Evolutionary conservation across 2,888 invertebrate genomes (phyloP).

Genomic region (Ormyrus thymus): DNA sequence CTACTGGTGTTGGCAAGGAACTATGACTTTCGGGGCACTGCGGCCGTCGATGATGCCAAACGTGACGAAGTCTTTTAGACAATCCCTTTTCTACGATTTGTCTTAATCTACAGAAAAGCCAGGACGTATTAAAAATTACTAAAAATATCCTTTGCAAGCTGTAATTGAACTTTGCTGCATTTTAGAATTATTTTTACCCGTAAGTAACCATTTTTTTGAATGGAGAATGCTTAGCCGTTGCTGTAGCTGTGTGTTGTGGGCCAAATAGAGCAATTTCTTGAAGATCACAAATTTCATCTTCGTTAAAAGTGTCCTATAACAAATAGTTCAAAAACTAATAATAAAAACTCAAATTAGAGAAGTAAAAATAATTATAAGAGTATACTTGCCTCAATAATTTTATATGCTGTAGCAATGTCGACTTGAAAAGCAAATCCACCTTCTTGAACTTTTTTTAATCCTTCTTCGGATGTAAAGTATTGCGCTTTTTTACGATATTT

Average conservation of each 20-base stretch:
- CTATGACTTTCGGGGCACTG: constrained; percentile 65
- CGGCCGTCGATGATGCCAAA: constrained; percentile 64
- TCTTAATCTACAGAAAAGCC: constrained; percentile 58
- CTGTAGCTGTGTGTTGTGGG: constrained; percentile 59
- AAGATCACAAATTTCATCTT: constrained; percentile 82
- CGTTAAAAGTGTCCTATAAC: constrained; percentile 77
- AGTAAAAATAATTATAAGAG: no score
- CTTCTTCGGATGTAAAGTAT: constrained; percentile 76
- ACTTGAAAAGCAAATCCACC: constrained; percentile 85
- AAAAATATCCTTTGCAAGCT: no score
- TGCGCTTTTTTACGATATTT: constrained; percentile 60
- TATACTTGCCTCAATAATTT: constrained; percentile 77
- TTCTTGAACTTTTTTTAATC: constrained; percentile 78
- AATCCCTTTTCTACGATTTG: constrained; percentile 63
- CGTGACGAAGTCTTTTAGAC: constrained; percentile 57
- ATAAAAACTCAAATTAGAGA: background rate
- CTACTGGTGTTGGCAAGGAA: constrained; percentile 63
- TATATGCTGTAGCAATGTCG: constrained; percentile 82
- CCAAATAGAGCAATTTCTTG: constrained; percentile 74
- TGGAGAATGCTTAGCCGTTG: constrained; percentile 64
- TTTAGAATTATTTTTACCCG: constrained; percentile 34
- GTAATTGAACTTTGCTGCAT: no score
- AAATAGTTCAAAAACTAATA: background rate
- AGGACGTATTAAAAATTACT: no score
- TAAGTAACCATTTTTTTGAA: constrained; percentile 69